Evolutionary conservation across 2,888 invertebrate genomes (phyloP), one percentile per base, ranked within the genome.

Genomic region (Melanotus villosus): DNA sequence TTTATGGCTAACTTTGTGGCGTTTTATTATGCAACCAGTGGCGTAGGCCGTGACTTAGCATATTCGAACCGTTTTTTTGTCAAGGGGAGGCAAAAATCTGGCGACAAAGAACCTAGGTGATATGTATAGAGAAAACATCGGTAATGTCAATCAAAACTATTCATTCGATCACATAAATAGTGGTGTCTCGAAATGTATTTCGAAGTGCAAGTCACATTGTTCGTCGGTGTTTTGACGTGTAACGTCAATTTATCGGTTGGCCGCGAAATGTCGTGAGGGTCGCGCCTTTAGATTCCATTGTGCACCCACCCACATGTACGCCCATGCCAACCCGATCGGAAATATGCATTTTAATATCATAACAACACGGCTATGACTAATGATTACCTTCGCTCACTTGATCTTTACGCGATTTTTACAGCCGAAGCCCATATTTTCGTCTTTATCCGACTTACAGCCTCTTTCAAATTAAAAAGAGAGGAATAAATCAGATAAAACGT

Each of bases 331-430:
- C 14, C 43, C 43, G 47, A 57, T 57, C 63, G 58, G 63, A 63
- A 68, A 68, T 68, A 57, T 68, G 34, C 45, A 57, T 63, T 62
- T 66, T 68, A 68, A 63, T 57, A 68, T 63, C 63, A 58, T 38
- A 56, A 19, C 57, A 66, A 30, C 12, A 18, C 32, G 56, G 45
- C 23, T 38, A 52, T 63, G 52, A 63, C 36, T 67, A 67, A 67
- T 60, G 45, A 65, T 65, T 38, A 62, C 50, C 47, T 62, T 62
- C 63, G 54, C n/a, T 63, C 41, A 19, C 41, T 41, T 63, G 52
- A 52, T 54, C 23, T 63, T 63, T 63, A 14, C 26, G 26, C 26
- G 36, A 52, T 52, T 63, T 54, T 63, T 63, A 12, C 41, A 54
- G 12, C 23, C 47, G 26, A 6, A 16, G 18, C 21, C 18, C 34